These are phyloP conservation scores for Andrena marginata DNA, from an alignment of 2,888 invertebrate genomes.

Conservation along the genomic window DNA sequence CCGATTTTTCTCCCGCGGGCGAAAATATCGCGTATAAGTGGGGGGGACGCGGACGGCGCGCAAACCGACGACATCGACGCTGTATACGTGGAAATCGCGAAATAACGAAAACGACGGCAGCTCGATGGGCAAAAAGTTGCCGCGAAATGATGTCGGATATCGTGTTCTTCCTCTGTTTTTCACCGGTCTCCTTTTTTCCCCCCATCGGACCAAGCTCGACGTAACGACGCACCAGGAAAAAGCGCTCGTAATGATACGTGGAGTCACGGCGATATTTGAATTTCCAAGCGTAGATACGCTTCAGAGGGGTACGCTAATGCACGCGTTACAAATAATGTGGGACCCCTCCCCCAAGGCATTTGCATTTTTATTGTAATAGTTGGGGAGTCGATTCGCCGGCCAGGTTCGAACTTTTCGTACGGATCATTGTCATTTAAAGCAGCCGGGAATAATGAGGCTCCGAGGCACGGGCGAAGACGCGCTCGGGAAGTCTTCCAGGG, in stretches of 20 bases:
- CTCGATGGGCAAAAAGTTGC: constrained; percentile 4
- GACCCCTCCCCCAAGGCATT: neutral
- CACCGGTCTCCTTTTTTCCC: neutral
- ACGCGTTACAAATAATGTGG: constrained; percentile 41
- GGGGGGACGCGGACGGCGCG: neutral
- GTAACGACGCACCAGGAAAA: constrained; percentile 18
- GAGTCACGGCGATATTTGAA: constrained; percentile 35
- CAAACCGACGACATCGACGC: neutral
- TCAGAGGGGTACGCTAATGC: constrained; percentile 34
- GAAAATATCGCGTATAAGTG: neutral
- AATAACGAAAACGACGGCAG: constrained; percentile 1
- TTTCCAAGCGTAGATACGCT: constrained; percentile 26
- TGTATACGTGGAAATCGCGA: neutral
- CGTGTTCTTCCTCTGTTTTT: neutral
- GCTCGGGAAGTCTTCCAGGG: neutral
- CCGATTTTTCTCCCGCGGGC: neutral
- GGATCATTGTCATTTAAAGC: constrained; percentile 28
- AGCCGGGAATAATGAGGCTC: constrained; percentile 18
- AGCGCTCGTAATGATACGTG: constrained; percentile 38
- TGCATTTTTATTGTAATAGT: constrained; percentile 54
- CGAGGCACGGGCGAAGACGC: neutral
- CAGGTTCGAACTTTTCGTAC: constrained; percentile 38
- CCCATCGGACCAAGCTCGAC: constrained; percentile 10
- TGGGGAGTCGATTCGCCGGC: constrained; percentile 26
- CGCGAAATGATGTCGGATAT: neutral